These are phyloP conservation scores for Rhinichthys klamathensis DNA, from an alignment of 2,113 vertebrate species.

Conservation along the genomic window DNA sequence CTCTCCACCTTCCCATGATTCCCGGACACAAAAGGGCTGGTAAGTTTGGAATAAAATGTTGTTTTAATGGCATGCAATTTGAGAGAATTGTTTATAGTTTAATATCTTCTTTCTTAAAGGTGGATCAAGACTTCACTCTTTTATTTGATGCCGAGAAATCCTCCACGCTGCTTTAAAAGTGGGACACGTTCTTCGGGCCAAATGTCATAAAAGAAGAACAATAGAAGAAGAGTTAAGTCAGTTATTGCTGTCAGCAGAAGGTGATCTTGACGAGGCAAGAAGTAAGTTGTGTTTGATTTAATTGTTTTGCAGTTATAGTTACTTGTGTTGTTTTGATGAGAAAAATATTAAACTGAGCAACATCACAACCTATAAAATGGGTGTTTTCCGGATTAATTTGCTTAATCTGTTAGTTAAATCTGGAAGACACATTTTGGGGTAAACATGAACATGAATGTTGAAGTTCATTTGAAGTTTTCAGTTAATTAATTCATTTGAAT, in stretches of 20 bases:
- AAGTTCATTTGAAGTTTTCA: too few species aligned
- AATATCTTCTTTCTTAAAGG: slow-evolving; percentile 37
- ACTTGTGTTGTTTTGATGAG: background rate
- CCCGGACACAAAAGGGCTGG: too few species aligned
- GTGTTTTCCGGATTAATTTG: too few species aligned
- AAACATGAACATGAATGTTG: too few species aligned
- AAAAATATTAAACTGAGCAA: background rate
- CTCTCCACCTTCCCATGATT: slow-evolving; percentile 52
- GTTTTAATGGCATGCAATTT: slow-evolving; percentile 18
- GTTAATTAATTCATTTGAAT: too few species aligned
- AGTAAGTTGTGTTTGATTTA: slow-evolving; percentile 28
- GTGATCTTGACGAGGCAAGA: slow-evolving; percentile 29
- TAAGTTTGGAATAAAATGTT: slow-evolving; percentile 39
- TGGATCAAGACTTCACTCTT: slow-evolving; percentile 50
- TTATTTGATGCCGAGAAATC: slow-evolving; percentile 45
- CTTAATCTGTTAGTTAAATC: too few species aligned
- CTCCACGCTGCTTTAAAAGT: slow-evolving; percentile 42
- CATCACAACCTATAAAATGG: too few species aligned
- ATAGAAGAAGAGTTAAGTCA: slow-evolving; percentile 21
- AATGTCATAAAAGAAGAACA: slow-evolving; percentile 40
- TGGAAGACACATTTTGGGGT: too few species aligned
- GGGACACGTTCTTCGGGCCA: slow-evolving; percentile 37
- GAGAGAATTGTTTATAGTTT: background rate
- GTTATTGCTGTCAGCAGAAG: slow-evolving; percentile 41
- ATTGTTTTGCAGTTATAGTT: slow-evolving; percentile 19